Conservation (phyloP, 2,113 vertebrate genomes). For the Poeciliopsis retropinna region DNA sequence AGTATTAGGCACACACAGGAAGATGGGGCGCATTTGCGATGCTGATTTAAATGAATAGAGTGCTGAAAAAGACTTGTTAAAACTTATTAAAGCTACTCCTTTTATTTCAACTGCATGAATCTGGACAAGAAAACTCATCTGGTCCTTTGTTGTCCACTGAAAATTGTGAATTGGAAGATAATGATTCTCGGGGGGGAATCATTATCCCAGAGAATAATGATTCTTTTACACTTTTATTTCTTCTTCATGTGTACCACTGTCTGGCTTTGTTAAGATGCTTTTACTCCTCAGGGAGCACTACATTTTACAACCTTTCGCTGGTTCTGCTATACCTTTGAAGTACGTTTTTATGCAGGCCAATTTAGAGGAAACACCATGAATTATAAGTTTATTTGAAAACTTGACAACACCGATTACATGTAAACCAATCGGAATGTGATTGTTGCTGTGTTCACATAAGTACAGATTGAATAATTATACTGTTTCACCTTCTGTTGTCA, state of each 20-base stretch:
- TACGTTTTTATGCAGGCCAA: neutral
- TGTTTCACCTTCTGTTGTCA: slow-evolving; percentile 11
- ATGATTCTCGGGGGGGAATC: neutral
- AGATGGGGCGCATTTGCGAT: too few relatives aligned
- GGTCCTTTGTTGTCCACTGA: neutral
- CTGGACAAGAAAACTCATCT: neutral
- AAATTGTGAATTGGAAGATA: neutral
- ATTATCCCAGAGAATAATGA: too few relatives aligned
- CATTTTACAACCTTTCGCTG: neutral
- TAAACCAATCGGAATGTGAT: neutral
- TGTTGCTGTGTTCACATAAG: neutral
- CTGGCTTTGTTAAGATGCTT: neutral
- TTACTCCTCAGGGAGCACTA: neutral
- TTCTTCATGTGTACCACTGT: neutral
- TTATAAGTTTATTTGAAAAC: neutral
- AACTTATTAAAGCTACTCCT: too few relatives aligned
- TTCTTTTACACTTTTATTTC: neutral
- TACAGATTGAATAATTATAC: neutral
- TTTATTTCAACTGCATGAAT: too few relatives aligned
- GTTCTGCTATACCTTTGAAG: neutral
- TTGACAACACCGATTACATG: neutral
- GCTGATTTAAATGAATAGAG: too few relatives aligned
- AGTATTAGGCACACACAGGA: too few relatives aligned
- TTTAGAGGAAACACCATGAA: neutral
- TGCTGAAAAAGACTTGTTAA: too few relatives aligned